Percentiles rank a stretch among this genome's conserved stretches.
Conservation (phyloP, 1,140 invertebrate species). For the Ceratina japonica region DNA sequence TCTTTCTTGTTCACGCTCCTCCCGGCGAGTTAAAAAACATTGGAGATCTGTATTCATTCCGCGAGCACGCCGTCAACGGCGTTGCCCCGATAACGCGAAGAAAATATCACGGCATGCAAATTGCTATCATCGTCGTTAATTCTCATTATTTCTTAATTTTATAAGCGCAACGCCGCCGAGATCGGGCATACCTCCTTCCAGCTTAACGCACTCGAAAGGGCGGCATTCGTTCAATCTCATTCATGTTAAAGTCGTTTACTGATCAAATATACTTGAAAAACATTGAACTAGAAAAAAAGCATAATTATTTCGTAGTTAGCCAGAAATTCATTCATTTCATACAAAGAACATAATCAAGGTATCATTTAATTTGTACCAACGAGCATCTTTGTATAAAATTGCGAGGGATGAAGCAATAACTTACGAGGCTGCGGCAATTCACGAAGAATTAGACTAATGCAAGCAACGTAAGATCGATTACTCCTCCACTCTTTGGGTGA, state of each 20-base stretch:
- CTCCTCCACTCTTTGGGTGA: conserved; percentile 11
- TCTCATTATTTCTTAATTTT: conserved; percentile 65
- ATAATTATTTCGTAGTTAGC: no score
- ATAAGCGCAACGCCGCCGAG: conserved; percentile 43
- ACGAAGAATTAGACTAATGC: not conserved
- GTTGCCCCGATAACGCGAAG: conserved; percentile 44
- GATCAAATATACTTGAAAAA: no score
- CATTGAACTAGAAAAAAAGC: no score
- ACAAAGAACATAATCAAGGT: no score
- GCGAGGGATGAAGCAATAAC: not conserved
- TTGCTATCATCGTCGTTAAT: conserved; percentile 65
- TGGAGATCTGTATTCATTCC: conserved; percentile 59
- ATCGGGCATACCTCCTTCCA: conserved; percentile 14
- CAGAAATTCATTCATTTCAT: no score
- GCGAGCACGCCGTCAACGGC: not conserved
- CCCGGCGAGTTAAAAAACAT: conserved; percentile 54
- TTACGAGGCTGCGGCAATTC: not conserved
- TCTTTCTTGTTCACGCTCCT: conserved; percentile 39
- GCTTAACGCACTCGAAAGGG: not conserved
- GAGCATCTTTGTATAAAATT: no score
- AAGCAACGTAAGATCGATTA: conserved; percentile 27
- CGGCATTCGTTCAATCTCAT: not conserved
- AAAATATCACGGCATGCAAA: conserved; percentile 52
- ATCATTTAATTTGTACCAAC: no score
- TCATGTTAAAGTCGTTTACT: not conserved